Base-by-base conservation (phyloP, 2,888 invertebrate genomes). In the Malthinus flaveolus region DNA sequence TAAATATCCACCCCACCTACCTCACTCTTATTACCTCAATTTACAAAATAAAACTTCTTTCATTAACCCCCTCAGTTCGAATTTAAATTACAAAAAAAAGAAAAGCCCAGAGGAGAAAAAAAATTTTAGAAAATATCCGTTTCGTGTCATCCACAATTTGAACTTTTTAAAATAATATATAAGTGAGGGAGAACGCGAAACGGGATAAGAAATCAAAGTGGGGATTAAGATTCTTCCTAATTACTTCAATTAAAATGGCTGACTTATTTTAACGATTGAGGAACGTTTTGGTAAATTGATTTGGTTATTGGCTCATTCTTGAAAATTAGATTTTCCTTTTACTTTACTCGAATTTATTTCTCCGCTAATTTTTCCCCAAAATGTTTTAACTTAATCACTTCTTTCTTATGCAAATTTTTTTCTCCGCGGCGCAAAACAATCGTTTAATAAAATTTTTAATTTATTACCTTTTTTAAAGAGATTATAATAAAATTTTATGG, bases 241-340 rank as follows among this genome's bases (percentile, higher is more conserved):
- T 62, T 62, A 52, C 59, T 45, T 56, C 62, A 62, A 62, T 62
- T 62, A 59, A 56, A 59, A 59, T 59, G 59, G 62, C 58, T 59
- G 62, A 62, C 62, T 62, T 59, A 59, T 62, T 62, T 62, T 59
- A 62, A 62, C 62, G 58, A 62, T 62, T 59, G 62, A 55, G 59
- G 61, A 58, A 51, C 66, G 64, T 61, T 64, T 67, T 64, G 66
- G 66, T 63, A 67, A 67, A 66, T 65, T 57, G 58, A 51, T 53
- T 61, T 64, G 64, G 62, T 64, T 62, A 56, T 58, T 61, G 60
- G 62, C 56, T 51, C 58, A 49, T 63, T 57, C 61, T 39, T 37
- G 58, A 48, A 54, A 62, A 60, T 59, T 61, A 52, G 39, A 49
- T 53, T 59, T 60, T 42, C 51, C 33, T 45, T 47, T 53, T 32